Percentiles rank a stretch among this genome's conserved stretches.
These are phyloP conservation scores for Canis aureus DNA, from an alignment of 2,113 vertebrate species.

Conservation along the genomic window DNA sequence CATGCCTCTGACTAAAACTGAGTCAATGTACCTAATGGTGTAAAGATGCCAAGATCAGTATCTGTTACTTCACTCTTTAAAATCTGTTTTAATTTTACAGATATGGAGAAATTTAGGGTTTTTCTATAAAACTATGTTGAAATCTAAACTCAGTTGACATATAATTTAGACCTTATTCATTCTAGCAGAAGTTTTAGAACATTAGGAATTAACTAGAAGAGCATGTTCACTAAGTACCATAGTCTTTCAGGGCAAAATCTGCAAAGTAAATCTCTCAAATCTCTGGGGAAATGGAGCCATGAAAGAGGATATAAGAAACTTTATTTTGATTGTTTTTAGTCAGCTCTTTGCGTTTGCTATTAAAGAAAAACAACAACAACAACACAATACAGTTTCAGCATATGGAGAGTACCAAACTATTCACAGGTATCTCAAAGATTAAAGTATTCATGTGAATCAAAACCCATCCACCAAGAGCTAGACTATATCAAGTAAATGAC, in stretches of 20 bases:
- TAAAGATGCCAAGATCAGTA: background rate
- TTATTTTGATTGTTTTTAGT: background rate
- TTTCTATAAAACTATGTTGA: background rate
- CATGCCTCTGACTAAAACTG: background rate
- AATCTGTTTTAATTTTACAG: background rate
- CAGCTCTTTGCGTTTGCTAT: background rate
- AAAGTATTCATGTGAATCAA: background rate
- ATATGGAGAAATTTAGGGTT: background rate
- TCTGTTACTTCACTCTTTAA: background rate
- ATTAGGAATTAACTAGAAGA: background rate
- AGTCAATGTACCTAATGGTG: background rate
- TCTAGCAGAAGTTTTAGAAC: background rate
- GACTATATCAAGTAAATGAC: background rate
- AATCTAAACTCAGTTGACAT: background rate
- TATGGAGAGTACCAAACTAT: background rate
- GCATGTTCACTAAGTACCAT: background rate
- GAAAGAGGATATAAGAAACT: background rate
- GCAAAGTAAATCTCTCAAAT: background rate
- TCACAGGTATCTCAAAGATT: background rate
- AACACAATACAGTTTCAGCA: background rate
- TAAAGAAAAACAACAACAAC: background rate
- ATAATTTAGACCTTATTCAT: background rate
- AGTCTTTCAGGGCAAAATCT: background rate
- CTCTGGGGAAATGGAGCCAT: background rate
- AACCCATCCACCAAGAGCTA: background rate